Evolutionary conservation across 2,113 vertebrate species (phyloP).

Genomic region (Ceratotherium simum): DNA sequence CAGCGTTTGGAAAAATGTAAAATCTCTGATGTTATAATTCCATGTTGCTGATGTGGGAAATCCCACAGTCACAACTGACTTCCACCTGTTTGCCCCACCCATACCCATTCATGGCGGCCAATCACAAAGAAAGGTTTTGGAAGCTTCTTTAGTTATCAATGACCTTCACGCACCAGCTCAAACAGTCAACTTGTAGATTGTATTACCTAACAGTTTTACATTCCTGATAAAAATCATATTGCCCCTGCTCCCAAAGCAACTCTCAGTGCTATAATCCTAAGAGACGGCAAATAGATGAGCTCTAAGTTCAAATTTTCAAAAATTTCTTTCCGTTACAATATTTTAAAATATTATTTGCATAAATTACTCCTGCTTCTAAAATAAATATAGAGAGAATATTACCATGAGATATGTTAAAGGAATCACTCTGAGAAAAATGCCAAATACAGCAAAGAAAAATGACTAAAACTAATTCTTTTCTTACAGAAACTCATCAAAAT

Average conservation of each 20-base stretch:
- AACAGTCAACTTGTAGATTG: not conserved
- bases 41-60: not conserved
- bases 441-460: constrained; percentile 46
- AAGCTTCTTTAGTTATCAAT: not conserved
- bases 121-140: not conserved
- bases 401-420: constrained; percentile 15
- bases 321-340: not conserved
- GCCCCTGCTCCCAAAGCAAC: not conserved
- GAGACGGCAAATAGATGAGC: not conserved
- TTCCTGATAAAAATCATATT: not conserved
- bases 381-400: constrained; percentile 55
- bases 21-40: not conserved
- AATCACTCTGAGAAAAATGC: constrained; percentile 46
- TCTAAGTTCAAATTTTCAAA: not conserved
- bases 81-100: not conserved
- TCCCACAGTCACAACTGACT: not conserved
- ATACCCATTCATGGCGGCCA: not conserved
- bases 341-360: constrained; percentile 52
- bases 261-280: not conserved
- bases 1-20: not conserved
- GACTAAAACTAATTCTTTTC: constrained; percentile 9
- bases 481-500: constrained; percentile 44
- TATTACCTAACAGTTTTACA: not conserved
- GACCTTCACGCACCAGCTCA: not conserved
- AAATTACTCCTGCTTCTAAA: constrained; percentile 59